Evolutionary conservation across 1,140 invertebrate genomes (phyloP).

Genomic region (Armadillidium nasatum): DNA sequence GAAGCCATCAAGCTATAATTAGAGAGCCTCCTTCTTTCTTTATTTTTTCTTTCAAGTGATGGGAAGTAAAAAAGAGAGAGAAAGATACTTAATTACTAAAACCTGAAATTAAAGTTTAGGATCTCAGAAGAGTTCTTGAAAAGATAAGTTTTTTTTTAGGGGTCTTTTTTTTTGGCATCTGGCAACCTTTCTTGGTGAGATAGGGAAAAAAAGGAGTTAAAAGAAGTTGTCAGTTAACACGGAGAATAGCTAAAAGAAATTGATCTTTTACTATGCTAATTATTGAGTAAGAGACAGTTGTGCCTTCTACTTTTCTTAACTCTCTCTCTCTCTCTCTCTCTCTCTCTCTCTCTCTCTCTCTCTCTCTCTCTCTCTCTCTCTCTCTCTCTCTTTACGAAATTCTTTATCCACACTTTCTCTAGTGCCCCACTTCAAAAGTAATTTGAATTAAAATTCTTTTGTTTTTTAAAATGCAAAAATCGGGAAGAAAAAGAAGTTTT

Average conservation of each 20-base stretch:
- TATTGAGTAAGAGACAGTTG: neutral
- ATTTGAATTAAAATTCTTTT: neutral
- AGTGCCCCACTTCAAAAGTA: neutral
- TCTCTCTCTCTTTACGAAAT: neutral
- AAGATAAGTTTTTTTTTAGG: neutral
- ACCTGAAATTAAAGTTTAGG: slow-evolving; percentile 10
- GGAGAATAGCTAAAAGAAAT: neutral
- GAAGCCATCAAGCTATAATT: slow-evolving; percentile 10
- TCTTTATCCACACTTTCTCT: neutral
- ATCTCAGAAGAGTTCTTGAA: slow-evolving; percentile 9
- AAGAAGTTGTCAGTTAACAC: neutral
- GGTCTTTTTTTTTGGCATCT: neutral
- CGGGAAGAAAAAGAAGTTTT: neutral
- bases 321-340: no score
- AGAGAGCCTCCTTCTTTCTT: neutral
- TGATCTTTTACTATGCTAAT: slow-evolving; percentile 8
- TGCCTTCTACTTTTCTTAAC: no score
- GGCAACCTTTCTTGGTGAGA: neutral
- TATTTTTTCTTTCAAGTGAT: neutral
- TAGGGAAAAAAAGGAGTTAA: neutral
- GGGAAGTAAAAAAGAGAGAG: neutral
- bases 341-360: no score
- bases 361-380: no score
- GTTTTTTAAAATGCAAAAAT: slow-evolving; percentile 9
- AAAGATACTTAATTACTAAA: slow-evolving; percentile 8